Evolutionary conservation across 2,888 invertebrate species (phyloP), one percentile per base, ranked within the genome.

Genomic region (Merodon equestris): DNA sequence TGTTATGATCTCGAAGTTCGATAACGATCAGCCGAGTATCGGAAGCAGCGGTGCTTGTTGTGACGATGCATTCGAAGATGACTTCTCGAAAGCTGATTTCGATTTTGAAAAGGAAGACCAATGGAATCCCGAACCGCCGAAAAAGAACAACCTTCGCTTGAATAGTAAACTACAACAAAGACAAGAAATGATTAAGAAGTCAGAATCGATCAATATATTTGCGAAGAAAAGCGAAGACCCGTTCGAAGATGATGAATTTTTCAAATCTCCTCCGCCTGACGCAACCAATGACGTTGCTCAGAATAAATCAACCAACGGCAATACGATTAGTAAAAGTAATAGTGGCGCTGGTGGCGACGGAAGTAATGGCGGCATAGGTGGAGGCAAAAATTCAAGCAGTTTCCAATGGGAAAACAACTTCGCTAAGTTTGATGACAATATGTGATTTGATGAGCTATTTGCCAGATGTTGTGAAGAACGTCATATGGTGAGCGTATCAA

Each of bases 201-300:
- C 96, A 0, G 96, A 96, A 86, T 96, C 96, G 2, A 94, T 96
- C 9, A 96, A 96, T 88, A 97, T 97, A 84, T 97, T 97, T 89
- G 93, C 94, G 3, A 91, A 95, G 57, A 95, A 95, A 85, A 92
- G 92, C 50, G 96, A 96, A 87, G 96, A 97, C 89, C 97, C 97
- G 1, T 97, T 97, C 85, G 96, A 96, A 83, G 95, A 95, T 61
- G 95, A 95, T 84, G 95, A 96, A 83, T 96, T 96, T 89, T 97
- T 97, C 86, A 93, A 91, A 64, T 86, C 86, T 17, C 86, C 85
- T 9, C 83, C 83, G 10, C 54, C 83, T 15, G 75, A 83, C 14
- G 75, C 57, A 4, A 36, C 48, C 0, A 75, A 75, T 38, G n/a
- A 56, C 27, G 38, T 64, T 58, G 60, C 58, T 1, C 63, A 71